Evolutionary conservation across 2,113 vertebrate species (phyloP).

Genomic region (Serilophus lunatus): DNA sequence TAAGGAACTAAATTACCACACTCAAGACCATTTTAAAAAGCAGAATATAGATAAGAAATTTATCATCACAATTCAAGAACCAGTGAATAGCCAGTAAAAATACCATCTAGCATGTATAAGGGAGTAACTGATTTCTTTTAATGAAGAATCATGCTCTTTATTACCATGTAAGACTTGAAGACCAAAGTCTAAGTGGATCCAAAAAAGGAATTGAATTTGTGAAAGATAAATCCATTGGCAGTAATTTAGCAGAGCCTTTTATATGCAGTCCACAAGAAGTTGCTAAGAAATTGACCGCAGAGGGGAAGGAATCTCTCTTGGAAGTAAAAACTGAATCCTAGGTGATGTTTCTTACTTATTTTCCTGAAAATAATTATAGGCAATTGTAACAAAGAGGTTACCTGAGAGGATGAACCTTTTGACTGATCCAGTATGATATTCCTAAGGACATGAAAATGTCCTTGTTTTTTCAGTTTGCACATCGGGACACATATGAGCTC

Average conservation of each 20-base stretch:
- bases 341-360: neutral
- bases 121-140: neutral
- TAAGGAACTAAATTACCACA: neutral
- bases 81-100: neutral
- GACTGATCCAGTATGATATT: neutral
- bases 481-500: neutral
- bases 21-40: neutral
- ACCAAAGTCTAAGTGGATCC: neutral
- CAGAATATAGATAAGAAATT: neutral
- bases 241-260: neutral
- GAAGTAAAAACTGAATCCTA: neutral
- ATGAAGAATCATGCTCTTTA: neutral
- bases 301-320: neutral
- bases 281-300: neutral
- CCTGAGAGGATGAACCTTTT: neutral
- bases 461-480: neutral
- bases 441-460: neutral
- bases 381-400: neutral
- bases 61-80: neutral
- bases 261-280: neutral
- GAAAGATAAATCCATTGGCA: neutral
- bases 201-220: neutral
- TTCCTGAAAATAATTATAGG: neutral
- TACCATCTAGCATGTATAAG: neutral
- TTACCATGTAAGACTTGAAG: neutral